Percentiles rank a stretch among this genome's conserved stretches.
These are phyloP conservation scores for Zootermopsis nevadensis DNA, from an alignment of 2,888 invertebrate genomes.

Conservation along the genomic window DNA sequence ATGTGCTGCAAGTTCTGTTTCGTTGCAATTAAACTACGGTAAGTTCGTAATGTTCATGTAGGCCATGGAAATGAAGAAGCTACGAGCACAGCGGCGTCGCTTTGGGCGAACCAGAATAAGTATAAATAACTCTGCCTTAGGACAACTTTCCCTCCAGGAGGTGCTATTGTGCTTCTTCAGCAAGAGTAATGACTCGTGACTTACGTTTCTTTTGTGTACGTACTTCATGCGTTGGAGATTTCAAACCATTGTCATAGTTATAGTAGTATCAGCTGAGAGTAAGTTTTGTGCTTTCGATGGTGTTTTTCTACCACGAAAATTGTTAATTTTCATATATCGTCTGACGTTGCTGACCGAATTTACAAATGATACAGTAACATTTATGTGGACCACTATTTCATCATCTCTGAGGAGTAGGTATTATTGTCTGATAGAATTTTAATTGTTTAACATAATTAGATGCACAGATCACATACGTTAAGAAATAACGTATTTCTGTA, in stretches of 20 bases:
- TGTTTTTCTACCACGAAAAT: not conserved
- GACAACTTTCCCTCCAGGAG: conserved; percentile 14
- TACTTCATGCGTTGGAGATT: not conserved
- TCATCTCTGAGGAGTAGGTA: no score
- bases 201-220: not conserved
- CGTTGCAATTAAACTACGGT: not conserved
- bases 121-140: not conserved
- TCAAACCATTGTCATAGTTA: not conserved
- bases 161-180: conserved; percentile 9
- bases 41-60: not conserved
- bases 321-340: not conserved
- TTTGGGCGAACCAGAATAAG: not conserved
- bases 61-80: not conserved
- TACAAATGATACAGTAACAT: no score
- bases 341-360: no score
- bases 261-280: not conserved
- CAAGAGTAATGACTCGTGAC: conserved; percentile 15
- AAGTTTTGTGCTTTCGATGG: not conserved
- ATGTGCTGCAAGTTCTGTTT: not conserved
- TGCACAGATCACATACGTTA: no score
- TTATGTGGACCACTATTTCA: no score
- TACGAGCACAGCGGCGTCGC: not conserved
- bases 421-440: no score
- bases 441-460: no score
- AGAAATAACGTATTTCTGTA: no score